Percentiles rank a stretch among this genome's conserved stretches.
Conservation (phyloP, 2,113 vertebrate genomes). For the Phaetusa simplex region DNA sequence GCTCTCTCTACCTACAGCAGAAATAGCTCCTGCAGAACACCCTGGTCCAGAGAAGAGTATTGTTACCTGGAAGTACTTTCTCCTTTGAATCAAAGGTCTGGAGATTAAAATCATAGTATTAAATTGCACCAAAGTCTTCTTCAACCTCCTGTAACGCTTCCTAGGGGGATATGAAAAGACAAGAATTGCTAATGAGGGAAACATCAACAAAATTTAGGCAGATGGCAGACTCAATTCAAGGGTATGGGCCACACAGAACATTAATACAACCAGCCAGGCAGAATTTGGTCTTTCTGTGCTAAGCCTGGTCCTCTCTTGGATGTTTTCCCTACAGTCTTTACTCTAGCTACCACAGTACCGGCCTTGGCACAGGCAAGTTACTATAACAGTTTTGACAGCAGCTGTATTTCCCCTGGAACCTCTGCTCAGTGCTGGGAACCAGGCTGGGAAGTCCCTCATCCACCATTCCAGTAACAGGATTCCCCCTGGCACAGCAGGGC, state of each 20-base stretch:
- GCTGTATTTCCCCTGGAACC: neutral
- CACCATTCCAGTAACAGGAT: neutral
- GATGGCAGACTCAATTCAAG: neutral
- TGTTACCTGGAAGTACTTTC: slow-evolving; percentile 73
- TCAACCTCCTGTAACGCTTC: slow-evolving; percentile 82
- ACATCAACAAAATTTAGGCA: neutral
- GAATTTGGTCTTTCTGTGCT: neutral
- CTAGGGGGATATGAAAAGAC: slow-evolving; percentile 48
- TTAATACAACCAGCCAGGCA: neutral
- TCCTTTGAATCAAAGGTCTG: slow-evolving; percentile 73
- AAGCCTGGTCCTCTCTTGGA: neutral
- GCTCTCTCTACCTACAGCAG: neutral
- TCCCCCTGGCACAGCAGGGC: neutral
- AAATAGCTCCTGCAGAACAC: neutral
- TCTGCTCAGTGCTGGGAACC: neutral
- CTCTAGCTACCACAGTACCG: neutral
- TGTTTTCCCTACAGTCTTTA: neutral
- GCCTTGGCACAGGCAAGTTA: neutral
- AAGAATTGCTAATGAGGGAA: neutral
- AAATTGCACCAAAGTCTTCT: slow-evolving; percentile 79
- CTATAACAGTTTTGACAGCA: neutral
- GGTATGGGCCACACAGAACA: neutral
- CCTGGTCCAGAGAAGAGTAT: neutral
- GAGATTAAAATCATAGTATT: slow-evolving; percentile 81
- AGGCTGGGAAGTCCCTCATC: neutral